Evolutionary conservation across 2,113 vertebrate species (phyloP).

Genomic region (Labeo catla): DNA sequence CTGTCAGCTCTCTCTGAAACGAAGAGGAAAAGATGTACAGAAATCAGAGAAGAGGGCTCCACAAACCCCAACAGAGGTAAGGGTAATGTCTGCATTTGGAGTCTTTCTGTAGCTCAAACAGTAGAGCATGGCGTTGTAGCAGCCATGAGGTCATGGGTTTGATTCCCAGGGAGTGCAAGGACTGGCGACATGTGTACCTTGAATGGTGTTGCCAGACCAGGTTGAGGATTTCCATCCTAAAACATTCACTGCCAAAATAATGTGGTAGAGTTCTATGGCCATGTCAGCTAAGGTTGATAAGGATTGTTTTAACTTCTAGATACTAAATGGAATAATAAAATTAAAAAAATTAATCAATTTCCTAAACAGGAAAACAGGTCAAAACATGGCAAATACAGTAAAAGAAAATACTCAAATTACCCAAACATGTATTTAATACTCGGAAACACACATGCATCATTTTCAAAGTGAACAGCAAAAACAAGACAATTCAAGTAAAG

Average conservation of each 20-base stretch:
- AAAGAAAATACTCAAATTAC: no score
- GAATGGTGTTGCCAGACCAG: background rate
- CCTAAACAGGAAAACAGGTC: no score
- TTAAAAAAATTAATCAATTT: no score
- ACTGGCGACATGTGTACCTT: background rate
- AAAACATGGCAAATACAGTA: no score
- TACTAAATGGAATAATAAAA: no score
- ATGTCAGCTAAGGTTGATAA: no score
- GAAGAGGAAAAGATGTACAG: slow-evolving; percentile 92
- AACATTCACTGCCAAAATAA: background rate
- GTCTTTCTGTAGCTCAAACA: background rate
- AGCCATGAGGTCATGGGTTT: background rate
- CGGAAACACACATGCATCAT: no score
- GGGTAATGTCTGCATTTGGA: background rate
- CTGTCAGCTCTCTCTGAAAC: slow-evolving; percentile 88
- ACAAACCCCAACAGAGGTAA: slow-evolving; percentile 91
- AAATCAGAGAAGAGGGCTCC: slow-evolving; percentile 89
- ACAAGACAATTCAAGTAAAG: no score
- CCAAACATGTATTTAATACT: no score
- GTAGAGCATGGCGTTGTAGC: background rate
- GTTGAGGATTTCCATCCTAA: background rate
- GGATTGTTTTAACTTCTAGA: no score
- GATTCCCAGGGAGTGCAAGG: background rate
- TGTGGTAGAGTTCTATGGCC: no score
- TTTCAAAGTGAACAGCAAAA: no score